A percentile compares a stretch with the other conserved stretches of the same genome.
These are phyloP conservation scores for Meteorus sp. DNA, from an alignment of 1,140 invertebrate species.

Conservation along the genomic window DNA sequence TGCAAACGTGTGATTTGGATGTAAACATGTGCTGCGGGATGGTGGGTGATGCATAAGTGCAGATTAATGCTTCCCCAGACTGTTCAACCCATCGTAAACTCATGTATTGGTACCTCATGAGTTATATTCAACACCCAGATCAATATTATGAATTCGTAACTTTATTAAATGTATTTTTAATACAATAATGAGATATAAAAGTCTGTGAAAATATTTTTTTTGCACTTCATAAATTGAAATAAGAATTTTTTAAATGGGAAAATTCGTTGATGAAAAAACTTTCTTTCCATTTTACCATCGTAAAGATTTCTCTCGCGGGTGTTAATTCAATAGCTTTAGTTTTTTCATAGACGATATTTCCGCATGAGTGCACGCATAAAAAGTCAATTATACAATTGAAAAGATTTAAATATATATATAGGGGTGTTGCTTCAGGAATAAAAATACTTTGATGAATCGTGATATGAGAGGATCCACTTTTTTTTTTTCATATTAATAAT, in stretches of 20 bases:
- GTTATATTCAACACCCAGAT: background rate
- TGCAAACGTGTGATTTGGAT: conserved; percentile 19
- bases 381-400: background rate
- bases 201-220: conserved; percentile 4
- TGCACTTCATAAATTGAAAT: too few relatives aligned
- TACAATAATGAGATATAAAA: conserved; percentile 2
- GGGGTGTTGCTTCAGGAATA: too few relatives aligned
- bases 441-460: too few relatives aligned
- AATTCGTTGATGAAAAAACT: conserved; percentile 6
- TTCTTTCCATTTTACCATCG: background rate
- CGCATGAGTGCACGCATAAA: background rate
- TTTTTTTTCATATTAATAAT: too few relatives aligned
- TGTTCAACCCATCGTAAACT: conserved; percentile 3
- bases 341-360: background rate
- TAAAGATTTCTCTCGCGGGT: background rate
- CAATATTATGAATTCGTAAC: background rate
- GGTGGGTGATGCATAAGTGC: conserved; percentile 5
- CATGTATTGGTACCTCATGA: conserved; percentile 1
- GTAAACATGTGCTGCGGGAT: conserved; percentile 10
- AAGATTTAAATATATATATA: too few relatives aligned
- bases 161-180: background rate
- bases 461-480: too few relatives aligned
- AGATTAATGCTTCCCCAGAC: conserved; percentile 18
- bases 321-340: background rate
- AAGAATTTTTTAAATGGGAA: too few relatives aligned